phyloP scores from a whole-genome alignment of 2,797 vertebrate species.

The Poecilia velifera region DNA sequence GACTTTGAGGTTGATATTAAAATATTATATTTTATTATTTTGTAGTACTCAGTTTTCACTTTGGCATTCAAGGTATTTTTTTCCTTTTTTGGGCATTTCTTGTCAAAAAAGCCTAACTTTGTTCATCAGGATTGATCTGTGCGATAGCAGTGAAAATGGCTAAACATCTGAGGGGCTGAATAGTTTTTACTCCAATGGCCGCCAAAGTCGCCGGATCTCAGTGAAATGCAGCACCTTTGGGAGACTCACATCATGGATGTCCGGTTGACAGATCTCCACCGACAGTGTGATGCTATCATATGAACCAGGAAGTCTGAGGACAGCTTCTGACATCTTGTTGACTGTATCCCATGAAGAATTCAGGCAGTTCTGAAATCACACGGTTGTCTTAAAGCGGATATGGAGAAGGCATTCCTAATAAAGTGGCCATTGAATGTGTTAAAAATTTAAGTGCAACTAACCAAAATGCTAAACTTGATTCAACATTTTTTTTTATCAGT shows the following conservation, averaged over 20 bases:
- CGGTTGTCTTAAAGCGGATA: not conserved
- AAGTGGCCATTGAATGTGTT: not conserved
- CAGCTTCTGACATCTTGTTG: not conserved
- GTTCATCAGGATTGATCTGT: too few relatives aligned
- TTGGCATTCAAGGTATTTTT: too few relatives aligned
- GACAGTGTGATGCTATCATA: not conserved
- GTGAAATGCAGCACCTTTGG: not conserved
- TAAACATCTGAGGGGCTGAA: too few relatives aligned
- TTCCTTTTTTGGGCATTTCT: too few relatives aligned
- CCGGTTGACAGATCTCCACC: not conserved
- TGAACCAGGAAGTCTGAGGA: not conserved
- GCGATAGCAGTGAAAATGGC: too few relatives aligned
- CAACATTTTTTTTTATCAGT: not conserved
- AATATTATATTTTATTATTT: too few relatives aligned
- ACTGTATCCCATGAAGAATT: not conserved
- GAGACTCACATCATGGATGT: not conserved
- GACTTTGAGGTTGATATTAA: too few relatives aligned
- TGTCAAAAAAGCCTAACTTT: too few relatives aligned
- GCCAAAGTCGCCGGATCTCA: not conserved
- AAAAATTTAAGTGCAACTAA: not conserved
- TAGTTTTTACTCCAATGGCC: not conserved
- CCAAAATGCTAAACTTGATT: not conserved
- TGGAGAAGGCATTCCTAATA: not conserved
- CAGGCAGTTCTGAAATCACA: not conserved
- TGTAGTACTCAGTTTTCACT: too few relatives aligned